Base-by-base conservation (phyloP, 2,113 vertebrate species). In the Ictalurus furcatus region DNA sequence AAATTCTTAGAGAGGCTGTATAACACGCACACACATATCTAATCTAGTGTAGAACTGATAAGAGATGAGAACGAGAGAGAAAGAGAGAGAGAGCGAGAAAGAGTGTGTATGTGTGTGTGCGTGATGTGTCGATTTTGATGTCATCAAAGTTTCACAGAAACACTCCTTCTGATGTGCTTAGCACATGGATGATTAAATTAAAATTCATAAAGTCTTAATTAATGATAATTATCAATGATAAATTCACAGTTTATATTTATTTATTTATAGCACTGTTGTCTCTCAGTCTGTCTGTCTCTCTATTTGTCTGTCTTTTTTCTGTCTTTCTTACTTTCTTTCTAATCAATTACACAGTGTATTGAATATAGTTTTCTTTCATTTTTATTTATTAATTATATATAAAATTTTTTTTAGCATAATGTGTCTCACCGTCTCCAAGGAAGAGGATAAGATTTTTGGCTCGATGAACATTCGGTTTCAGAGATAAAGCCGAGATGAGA, bases 381-480 rank as follows among this genome's bases (percentile, higher is more conserved):
- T 56, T 8, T 59, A 23, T 56, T 59, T 59, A 0, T 23, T 23
- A 23, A 30, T 58, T 56, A n/a, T n/a, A n/a, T n/a, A n/a, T n/a
- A n/a, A n/a, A n/a, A n/a, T n/a, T n/a, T n/a, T n/a, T n/a, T n/a
- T 30, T n/a, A 58, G 52, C 19, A 59, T 59, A 30, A 59, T 59
- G 30, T 25, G 23, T 3, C 95, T 95, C 87, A 96, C 96, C 96
- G 40, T 97, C 96, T 56, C 96, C 96, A 23, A 97, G 91, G 91
- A 97, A 96, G 25, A 97, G 93, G 90, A 97, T 96, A 82, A 92
- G 59, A 90, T 97, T 97, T 88, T 95, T 96, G 76, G 96, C 96
- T 73, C 71, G 84, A 67, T 90, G 87, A 19, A 92, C 0, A 81
- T 95, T 95, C 2, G 87, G 94, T 81, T 94, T 93, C 44, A 93